phyloP scores from a whole-genome alignment of 2,113 vertebrate species.

The Serilophus lunatus region DNA sequence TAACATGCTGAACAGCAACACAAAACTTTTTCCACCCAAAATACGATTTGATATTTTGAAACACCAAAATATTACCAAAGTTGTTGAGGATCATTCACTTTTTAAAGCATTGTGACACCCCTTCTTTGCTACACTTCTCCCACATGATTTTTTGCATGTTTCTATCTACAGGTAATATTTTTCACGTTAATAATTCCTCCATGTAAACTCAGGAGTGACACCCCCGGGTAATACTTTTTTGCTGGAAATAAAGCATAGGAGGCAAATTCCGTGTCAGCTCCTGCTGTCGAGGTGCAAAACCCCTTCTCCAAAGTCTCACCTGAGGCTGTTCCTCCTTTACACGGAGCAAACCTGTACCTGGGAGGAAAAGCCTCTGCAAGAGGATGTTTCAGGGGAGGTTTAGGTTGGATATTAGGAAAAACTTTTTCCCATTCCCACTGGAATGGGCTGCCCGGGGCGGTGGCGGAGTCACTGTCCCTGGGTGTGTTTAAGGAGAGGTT shows the following conservation, averaged over 20 bases:
- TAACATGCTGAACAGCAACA: background rate
- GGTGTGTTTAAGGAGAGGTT: no score
- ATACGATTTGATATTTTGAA: background rate
- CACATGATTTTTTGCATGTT: no score
- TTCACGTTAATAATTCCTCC: background rate
- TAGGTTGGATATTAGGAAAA: no score
- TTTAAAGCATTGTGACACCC: no score
- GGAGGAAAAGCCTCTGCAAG: background rate
- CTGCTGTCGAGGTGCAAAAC: background rate
- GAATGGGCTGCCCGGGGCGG: no score
- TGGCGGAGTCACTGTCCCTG: no score
- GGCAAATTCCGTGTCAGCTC: background rate
- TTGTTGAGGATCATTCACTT: no score
- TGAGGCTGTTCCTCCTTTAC: background rate
- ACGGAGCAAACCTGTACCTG: background rate
- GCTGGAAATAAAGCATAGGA: background rate
- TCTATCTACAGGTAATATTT: background rate
- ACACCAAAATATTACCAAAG: background rate
- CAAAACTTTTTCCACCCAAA: background rate
- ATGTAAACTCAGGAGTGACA: background rate
- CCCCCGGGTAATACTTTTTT: background rate
- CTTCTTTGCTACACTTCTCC: no score
- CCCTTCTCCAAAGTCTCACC: background rate
- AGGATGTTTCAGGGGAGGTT: no score
- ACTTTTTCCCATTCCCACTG: no score